A percentile compares a stretch with the other conserved stretches of the same genome.
These are phyloP conservation scores for Miltochrista miniata DNA, from an alignment of 2,888 invertebrate genomes.

Conservation along the genomic window DNA sequence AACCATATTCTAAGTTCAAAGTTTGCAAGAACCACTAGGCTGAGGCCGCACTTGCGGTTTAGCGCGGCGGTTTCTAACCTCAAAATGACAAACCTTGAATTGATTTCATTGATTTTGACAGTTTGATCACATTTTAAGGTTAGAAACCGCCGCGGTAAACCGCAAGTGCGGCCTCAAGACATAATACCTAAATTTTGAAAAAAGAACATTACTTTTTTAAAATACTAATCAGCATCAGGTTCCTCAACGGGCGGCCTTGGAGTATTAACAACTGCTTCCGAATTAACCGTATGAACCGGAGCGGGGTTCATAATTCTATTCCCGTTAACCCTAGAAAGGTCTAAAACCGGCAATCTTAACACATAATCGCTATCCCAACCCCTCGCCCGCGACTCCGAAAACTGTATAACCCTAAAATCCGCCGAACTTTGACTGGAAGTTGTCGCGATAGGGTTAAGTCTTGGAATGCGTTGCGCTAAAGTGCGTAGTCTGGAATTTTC, in stretches of 20 bases:
- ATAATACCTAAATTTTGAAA: neutral
- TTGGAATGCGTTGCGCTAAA: constrained; percentile 64
- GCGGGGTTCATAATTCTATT: constrained; percentile 37
- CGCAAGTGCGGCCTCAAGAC: too few relatives aligned
- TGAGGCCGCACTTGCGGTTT: too few relatives aligned
- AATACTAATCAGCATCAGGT: constrained; percentile 44
- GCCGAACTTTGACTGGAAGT: constrained; percentile 33
- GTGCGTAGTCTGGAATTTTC: constrained; percentile 60
- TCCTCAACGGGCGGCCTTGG: constrained; percentile 46
- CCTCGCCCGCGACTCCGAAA: constrained; percentile 56
- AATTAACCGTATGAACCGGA: constrained; percentile 42
- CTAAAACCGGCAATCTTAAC: constrained; percentile 58
- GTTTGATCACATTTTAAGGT: too few relatives aligned
- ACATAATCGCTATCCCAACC: constrained; percentile 63
- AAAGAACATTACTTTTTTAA: neutral
- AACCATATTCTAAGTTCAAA: too few relatives aligned
- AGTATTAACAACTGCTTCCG: constrained; percentile 45
- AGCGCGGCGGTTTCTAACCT: too few relatives aligned
- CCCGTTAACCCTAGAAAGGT: constrained; percentile 53
- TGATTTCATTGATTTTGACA: too few relatives aligned
- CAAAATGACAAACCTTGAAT: too few relatives aligned
- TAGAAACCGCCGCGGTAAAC: too few relatives aligned
- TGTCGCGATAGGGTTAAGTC: constrained; percentile 54
- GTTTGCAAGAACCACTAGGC: too few relatives aligned
- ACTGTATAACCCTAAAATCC: constrained; percentile 60